Conservation (phyloP, 2,797 vertebrate genomes). For the Trachurus trachurus region DNA sequence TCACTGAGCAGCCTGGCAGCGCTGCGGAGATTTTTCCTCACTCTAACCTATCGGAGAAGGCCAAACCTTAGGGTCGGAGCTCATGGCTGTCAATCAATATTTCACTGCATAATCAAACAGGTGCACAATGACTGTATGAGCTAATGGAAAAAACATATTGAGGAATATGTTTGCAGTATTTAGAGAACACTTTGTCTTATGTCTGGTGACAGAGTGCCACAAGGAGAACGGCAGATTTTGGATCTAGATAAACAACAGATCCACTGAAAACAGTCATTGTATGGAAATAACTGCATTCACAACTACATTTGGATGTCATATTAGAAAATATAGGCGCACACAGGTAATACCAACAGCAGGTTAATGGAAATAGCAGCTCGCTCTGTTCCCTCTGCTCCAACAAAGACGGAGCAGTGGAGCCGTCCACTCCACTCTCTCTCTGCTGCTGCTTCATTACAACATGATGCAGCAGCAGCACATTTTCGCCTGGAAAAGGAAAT, state of each 20-base stretch:
- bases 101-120: not conserved
- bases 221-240: not conserved
- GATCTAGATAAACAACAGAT: not conserved
- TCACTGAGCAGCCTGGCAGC: not conserved
- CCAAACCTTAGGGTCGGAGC: not conserved
- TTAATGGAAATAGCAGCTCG: slow-evolving; percentile 24
- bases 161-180: not conserved
- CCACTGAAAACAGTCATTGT: not conserved
- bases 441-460: slow-evolving; percentile 35
- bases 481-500: slow-evolving; percentile 37
- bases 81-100: not conserved
- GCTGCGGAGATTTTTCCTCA: not conserved
- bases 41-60: not conserved
- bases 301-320: not conserved
- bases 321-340: not conserved
- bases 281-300: not conserved
- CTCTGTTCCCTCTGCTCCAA: slow-evolving; percentile 30
- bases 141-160: not conserved
- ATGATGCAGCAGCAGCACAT: slow-evolving; percentile 35
- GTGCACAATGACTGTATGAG: not conserved
- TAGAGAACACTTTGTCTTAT: not conserved
- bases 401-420: slow-evolving; percentile 12
- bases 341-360: slow-evolving; percentile 21
- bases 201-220: not conserved
- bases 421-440: not conserved